Evolutionary conservation across 2,113 vertebrate species (phyloP).

Genomic region (Crotophaga sulcirostris): DNA sequence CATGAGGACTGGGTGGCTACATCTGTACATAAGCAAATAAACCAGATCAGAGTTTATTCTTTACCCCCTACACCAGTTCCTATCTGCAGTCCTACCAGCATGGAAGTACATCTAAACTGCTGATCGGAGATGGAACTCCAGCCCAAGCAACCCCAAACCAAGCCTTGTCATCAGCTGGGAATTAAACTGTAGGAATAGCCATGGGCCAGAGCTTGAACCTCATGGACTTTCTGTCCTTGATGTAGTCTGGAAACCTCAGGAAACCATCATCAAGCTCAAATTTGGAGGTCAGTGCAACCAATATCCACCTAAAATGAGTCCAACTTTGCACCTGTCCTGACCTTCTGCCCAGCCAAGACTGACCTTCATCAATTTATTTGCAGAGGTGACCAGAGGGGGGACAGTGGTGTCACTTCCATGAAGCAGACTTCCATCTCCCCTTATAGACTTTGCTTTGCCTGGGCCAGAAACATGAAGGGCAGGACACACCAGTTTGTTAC

Average conservation of each 20-base stretch:
- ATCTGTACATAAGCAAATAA: not conserved
- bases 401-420: slow-evolving; percentile 15
- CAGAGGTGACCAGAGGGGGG: slow-evolving; percentile 12
- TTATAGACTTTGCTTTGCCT: not conserved
- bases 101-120: accelerated
- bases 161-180: not conserved
- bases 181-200: not conserved
- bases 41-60: not conserved
- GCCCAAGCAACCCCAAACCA: not conserved
- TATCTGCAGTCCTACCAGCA: not conserved
- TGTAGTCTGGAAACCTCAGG: not conserved
- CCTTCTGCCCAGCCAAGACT: not conserved
- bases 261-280: not conserved
- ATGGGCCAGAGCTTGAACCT: not conserved
- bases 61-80: not conserved
- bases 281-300: not conserved
- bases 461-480: not conserved
- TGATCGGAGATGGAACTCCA: not conserved
- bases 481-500: not conserved
- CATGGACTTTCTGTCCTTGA: not conserved
- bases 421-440: not conserved
- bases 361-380: slow-evolving; percentile 58
- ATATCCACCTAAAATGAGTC: not conserved
- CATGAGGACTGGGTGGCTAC: not conserved
- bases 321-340: not conserved